phyloP scores from a whole-genome alignment of 2,888 invertebrate species.

The Nycteola revayana region DNA sequence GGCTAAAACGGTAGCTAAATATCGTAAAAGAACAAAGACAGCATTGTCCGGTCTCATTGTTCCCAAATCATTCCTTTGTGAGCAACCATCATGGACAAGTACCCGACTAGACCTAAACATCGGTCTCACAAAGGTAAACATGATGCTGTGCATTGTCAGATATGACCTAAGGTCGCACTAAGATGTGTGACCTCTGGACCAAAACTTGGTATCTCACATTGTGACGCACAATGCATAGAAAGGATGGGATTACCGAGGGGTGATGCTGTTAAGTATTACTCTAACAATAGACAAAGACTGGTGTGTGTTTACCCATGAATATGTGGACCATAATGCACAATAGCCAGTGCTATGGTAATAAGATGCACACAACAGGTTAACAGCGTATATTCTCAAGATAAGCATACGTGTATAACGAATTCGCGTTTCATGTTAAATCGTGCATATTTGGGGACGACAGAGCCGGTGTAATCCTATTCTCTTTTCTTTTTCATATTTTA shows the following conservation, averaged over 20 bases:
- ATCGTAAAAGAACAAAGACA: slow-evolving; percentile 64
- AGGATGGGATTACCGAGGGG: slow-evolving; percentile 71
- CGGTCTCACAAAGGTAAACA: slow-evolving; percentile 65
- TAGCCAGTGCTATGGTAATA: slow-evolving; percentile 71
- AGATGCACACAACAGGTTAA: slow-evolving; percentile 73
- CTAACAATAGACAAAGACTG: slow-evolving; percentile 70
- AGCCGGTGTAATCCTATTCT: slow-evolving; percentile 59
- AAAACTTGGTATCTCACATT: slow-evolving; percentile 56
- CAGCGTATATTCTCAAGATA: slow-evolving; percentile 72
- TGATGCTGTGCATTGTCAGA: slow-evolving; percentile 56
- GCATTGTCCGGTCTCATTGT: slow-evolving; percentile 56
- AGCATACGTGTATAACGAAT: slow-evolving; percentile 79
- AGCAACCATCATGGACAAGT: slow-evolving; percentile 37
- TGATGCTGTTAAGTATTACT: slow-evolving; percentile 76
- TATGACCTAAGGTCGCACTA: slow-evolving; percentile 70
- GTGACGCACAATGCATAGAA: slow-evolving; percentile 59
- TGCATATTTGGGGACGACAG: slow-evolving; percentile 62
- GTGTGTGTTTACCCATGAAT: slow-evolving; percentile 82
- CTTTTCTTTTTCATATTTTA: slow-evolving; percentile 36
- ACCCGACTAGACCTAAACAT: slow-evolving; percentile 51
- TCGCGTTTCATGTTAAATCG: slow-evolving; percentile 79
- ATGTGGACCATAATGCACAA: slow-evolving; percentile 71
- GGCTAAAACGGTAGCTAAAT: slow-evolving; percentile 75
- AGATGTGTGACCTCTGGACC: slow-evolving; percentile 67
- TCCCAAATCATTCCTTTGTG: slow-evolving; percentile 54